Evolutionary conservation across 2,888 invertebrate species (phyloP), one percentile per base, ranked within the genome.

Genomic region (Aporophyla nigra): DNA sequence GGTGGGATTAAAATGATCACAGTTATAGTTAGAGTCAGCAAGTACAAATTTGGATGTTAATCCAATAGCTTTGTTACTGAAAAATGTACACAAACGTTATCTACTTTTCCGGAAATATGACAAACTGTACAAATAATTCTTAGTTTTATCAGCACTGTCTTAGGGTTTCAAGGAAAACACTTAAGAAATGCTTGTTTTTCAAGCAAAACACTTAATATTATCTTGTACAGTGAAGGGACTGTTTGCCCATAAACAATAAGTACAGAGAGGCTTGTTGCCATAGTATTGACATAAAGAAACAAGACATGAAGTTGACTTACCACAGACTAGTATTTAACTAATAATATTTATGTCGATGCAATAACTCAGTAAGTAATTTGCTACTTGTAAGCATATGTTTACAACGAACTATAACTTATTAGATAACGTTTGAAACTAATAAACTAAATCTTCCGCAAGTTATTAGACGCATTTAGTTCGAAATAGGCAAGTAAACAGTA

Each of bases 191-290:
- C 21, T 66, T 59, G 82, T 70, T 72, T 80, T 56, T 65, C 70
- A 59, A 71, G 76, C n/a, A 72, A 83, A 79, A 75, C 43, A 71
- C 68, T 79, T 56, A 67, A 59, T 46, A 5, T 54, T 74, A 79
- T 74, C 46, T 33, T 46, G 54, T 54, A 62, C 61, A 61, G 53
- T 43, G 40, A 63, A 73, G 49, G 73, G 33, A 73, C 40, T 69
- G 59, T 84, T 59, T 67, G 56, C 21, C 7, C 40, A 33, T 58
- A 40, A 51, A 51, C 19, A 71, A 72, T 68, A 61, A 76, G 14
- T 75, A 63, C 63, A 70, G 12, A 76, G 46, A 27, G 56, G 24
- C 27, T 72, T 72, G 71, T 85, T 61, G 66, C 65, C 65, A 19
- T 74, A 70, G 59, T 77, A 51, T 81, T 83, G 59, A 79, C 59